phyloP scores from a whole-genome alignment of 2,113 vertebrate genomes.

The Sinocyclocheilus rhinocerous region DNA sequence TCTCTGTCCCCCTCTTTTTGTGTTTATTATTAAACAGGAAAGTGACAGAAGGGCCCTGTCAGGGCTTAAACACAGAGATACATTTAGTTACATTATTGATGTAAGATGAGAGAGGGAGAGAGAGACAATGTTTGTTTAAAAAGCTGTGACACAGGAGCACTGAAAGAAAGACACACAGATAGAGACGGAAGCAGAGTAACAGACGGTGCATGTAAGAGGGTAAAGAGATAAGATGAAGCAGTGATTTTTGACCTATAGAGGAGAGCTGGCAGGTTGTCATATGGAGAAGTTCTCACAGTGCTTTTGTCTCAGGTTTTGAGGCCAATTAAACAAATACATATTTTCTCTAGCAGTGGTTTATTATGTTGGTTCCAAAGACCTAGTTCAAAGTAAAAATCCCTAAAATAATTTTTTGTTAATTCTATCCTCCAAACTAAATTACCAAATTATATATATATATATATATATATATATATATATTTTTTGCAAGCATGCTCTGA shows the following conservation, averaged over 20 bases:
- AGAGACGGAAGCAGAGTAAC: background rate
- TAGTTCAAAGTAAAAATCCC: background rate
- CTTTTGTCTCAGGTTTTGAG: background rate
- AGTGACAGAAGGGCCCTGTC: conserved; percentile 71
- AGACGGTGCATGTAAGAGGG: background rate
- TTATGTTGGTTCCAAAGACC: background rate
- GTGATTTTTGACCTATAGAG: background rate
- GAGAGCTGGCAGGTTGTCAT: background rate
- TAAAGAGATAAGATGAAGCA: conserved; percentile 1
- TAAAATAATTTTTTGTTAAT: background rate
- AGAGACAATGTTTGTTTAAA: conserved; percentile 67
- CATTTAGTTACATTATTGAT: conserved; percentile 75
- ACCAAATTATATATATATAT: background rate
- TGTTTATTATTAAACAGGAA: conserved; percentile 79
- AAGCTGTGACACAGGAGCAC: conserved; percentile 57
- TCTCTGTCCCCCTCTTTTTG: conserved; percentile 56
- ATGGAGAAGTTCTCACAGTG: background rate
- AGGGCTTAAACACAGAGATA: conserved; percentile 68
- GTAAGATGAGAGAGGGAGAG: conserved; percentile 46
- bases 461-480: too few relatives aligned
- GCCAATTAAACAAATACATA: background rate
- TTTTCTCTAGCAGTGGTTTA: background rate
- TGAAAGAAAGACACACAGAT: conserved; percentile 38
- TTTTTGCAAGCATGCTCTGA: background rate
- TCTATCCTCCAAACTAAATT: background rate